Evolutionary conservation across 2,797 vertebrate species (phyloP).

Genomic region (Crypturellus tataupa): DNA sequence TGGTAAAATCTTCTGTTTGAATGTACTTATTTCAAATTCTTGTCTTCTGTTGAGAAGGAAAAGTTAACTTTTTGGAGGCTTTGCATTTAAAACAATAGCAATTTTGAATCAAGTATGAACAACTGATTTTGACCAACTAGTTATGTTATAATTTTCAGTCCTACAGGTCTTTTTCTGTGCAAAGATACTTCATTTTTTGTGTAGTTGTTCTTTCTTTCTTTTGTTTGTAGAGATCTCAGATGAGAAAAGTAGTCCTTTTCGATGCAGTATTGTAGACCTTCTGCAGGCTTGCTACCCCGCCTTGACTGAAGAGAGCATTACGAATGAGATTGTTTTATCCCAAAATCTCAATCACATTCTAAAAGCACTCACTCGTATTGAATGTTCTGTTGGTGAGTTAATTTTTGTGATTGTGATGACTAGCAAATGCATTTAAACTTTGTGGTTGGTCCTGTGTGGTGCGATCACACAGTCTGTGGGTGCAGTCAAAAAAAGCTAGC

Average conservation of each 20-base stretch:
- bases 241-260: conserved; percentile 85
- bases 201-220: neutral
- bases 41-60: neutral
- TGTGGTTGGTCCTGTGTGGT: neutral
- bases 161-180: neutral
- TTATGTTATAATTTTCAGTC: neutral
- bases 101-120: neutral
- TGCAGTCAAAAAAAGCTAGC: neutral
- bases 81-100: neutral
- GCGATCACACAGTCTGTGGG: too few relatives aligned
- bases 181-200: neutral
- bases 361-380: conserved; percentile 81
- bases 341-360: conserved; percentile 88
- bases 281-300: conserved; percentile 87
- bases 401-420: neutral
- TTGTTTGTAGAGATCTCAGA: conserved; percentile 80
- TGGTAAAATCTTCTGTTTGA: neutral
- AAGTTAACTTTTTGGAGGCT: neutral
- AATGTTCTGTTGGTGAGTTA: conserved; percentile 82
- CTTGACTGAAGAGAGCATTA: conserved; percentile 88
- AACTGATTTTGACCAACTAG: neutral
- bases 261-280: conserved; percentile 89
- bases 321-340: conserved; percentile 80
- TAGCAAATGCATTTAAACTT: neutral
- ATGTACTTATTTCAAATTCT: neutral